phyloP scores from a whole-genome alignment of 2,113 vertebrate genomes.

The Crotalus tigris region DNA sequence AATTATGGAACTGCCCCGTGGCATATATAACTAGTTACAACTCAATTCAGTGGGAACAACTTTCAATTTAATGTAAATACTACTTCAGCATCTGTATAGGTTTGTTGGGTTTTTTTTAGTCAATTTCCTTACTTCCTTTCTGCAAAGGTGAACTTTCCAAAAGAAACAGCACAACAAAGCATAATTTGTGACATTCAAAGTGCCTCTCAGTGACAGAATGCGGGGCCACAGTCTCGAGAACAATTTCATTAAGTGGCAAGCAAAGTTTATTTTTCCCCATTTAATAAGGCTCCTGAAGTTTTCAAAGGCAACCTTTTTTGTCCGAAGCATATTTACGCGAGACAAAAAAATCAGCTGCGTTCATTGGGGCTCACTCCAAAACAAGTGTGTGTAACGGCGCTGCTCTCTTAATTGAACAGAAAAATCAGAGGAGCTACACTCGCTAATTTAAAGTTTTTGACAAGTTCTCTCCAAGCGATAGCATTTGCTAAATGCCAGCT shows the following conservation, averaged over 20 bases:
- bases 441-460: conserved; percentile 69
- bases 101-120: background rate
- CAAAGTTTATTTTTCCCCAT: conserved; percentile 60
- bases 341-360: background rate
- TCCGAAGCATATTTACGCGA: background rate
- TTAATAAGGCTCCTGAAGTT: conserved; percentile 58
- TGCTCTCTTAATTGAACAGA: conserved; percentile 62
- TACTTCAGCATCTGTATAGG: background rate
- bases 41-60: background rate
- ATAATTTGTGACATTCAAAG: background rate
- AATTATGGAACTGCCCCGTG: background rate
- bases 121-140: conserved; percentile 6
- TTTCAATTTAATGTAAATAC: background rate
- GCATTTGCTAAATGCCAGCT: conserved; percentile 61
- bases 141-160: conserved; percentile 42
- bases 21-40: background rate
- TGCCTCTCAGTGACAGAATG: conserved; percentile 12
- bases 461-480: conserved; percentile 54
- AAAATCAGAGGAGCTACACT: conserved; percentile 55
- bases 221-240: conserved; percentile 38
- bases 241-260: conserved; percentile 44
- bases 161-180: conserved; percentile 33
- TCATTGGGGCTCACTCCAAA: background rate
- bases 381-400: conserved; percentile 37
- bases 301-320: background rate